Evolutionary conservation across 2,888 invertebrate species (phyloP), one percentile per base, ranked within the genome.

Genomic region (Dryococelus australis): DNA sequence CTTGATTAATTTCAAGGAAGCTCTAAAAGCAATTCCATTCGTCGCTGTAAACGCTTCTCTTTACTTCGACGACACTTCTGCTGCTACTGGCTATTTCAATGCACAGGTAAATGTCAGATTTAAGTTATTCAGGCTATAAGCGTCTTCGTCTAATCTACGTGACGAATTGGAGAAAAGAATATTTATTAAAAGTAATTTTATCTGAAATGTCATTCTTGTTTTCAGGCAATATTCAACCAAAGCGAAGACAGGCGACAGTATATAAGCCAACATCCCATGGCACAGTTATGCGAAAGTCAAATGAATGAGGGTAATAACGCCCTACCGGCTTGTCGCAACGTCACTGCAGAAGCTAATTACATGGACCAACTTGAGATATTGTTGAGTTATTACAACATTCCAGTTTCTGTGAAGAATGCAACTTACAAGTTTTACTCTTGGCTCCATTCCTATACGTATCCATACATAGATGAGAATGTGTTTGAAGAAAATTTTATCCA

Each of bases 301-400:
- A 94, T 94, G 90, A 91, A 93, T 88, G 90, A 93, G 86, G 94
- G 94, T 47, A 94, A 95, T 91, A 92, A 93, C 88, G 94, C 94
- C 91, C 93, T 94, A 87, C 92, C 92, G 5, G 93, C 93, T 87
- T 96, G 96, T 91, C 93, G 94, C 87, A 93, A 94, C 89, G 93
- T 94, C 90, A 94, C 94, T 10, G 91, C 93, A 28, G 91, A 92
- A 88, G 94, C 95, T 8, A 93, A 94, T 89, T 91, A 94, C 79
- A 92, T 94, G 86, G 94, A 96, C 90, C 91, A 92, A 86, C 90
- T 94, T 26, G 92, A 93, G 85, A 90, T 94, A 1, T 91, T 93
- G 24, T 90, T 95, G 3, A 92, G 93, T 13, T 94, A 94, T 91
- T 92, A 94, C 84, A 93, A 95, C 86, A 89, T 95, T 6, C 93